Conservation (phyloP, 2,888 invertebrate genomes). For the Syritta pipiens region DNA sequence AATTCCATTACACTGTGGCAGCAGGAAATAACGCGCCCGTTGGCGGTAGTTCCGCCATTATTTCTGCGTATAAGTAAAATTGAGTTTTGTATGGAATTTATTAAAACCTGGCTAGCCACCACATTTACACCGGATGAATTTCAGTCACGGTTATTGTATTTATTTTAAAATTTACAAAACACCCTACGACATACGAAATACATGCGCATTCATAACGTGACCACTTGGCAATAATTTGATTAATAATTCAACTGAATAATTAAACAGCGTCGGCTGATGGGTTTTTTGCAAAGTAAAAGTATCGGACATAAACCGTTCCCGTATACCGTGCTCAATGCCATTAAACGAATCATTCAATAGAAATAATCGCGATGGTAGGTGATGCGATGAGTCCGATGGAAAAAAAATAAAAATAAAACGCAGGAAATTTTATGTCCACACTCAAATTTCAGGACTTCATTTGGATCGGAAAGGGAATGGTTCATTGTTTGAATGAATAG, state of each 20-base stretch:
- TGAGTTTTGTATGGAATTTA: slow-evolving; percentile 11
- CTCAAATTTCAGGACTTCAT: too few relatives aligned
- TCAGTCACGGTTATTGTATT: slow-evolving; percentile 8
- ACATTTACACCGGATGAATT: slow-evolving; percentile 1
- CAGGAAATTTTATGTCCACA: too few relatives aligned
- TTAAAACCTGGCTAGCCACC: background rate
- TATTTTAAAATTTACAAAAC: slow-evolving; percentile 3
- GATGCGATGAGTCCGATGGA: background rate
- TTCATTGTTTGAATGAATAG: too few relatives aligned
- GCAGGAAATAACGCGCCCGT: too few relatives aligned
- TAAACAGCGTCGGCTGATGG: background rate
- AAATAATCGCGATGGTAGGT: background rate
- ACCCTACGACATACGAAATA: background rate
- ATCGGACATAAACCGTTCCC: too few relatives aligned
- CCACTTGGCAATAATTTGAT: slow-evolving; percentile 14
- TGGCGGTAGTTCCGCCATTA: too few relatives aligned
- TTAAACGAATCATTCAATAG: background rate
- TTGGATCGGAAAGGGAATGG: too few relatives aligned
- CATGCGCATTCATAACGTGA: background rate
- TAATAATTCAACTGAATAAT: slow-evolving; percentile 27
- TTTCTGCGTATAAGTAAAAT: slow-evolving; percentile 7
- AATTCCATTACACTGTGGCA: background rate
- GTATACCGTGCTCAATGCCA: background rate
- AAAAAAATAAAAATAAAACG: slow-evolving; percentile 3
- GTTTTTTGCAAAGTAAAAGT: too few relatives aligned